Evolutionary conservation across 2,888 invertebrate genomes (phyloP).

Genomic region (Mythimna impura): DNA sequence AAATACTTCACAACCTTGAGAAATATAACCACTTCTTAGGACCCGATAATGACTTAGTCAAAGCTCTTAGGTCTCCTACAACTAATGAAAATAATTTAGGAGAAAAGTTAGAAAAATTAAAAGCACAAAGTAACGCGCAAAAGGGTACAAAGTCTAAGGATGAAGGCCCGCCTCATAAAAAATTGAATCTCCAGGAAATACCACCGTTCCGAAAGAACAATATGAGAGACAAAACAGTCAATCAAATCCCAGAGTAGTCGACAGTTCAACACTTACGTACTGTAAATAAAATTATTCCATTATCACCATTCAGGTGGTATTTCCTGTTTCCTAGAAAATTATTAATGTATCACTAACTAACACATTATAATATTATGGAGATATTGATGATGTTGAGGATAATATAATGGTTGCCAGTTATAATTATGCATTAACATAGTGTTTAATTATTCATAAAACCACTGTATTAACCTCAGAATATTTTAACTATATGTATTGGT

Average conservation of each 20-base stretch:
- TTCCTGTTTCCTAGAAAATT: slow-evolving; percentile 70
- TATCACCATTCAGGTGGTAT: slow-evolving; percentile 71
- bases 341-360: slow-evolving; percentile 67
- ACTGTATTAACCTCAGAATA: slow-evolving; percentile 70
- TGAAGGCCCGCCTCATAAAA: slow-evolving; percentile 90
- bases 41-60: slow-evolving; percentile 89
- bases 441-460: slow-evolving; percentile 57
- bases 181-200: slow-evolving; percentile 89
- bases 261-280: slow-evolving; percentile 13
- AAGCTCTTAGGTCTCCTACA: slow-evolving; percentile 87
- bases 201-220: slow-evolving; percentile 86
- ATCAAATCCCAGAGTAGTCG: slow-evolving; percentile 70
- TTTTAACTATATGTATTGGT: slow-evolving; percentile 45
- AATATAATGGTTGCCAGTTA: slow-evolving; percentile 69
- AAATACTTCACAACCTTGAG: slow-evolving; percentile 97
- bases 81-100: slow-evolving; percentile 82
- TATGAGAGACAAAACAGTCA: slow-evolving; percentile 75
- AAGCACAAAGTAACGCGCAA: slow-evolving; percentile 82
- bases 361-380: slow-evolving; percentile 67
- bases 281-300: slow-evolving; percentile 48
- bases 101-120: slow-evolving; percentile 83
- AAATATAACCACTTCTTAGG: slow-evolving; percentile 95
- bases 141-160: slow-evolving; percentile 87
- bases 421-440: slow-evolving; percentile 43
- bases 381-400: slow-evolving; percentile 70